Base-by-base conservation (phyloP, 2,888 invertebrate genomes). In the Papilio protenor region DNA sequence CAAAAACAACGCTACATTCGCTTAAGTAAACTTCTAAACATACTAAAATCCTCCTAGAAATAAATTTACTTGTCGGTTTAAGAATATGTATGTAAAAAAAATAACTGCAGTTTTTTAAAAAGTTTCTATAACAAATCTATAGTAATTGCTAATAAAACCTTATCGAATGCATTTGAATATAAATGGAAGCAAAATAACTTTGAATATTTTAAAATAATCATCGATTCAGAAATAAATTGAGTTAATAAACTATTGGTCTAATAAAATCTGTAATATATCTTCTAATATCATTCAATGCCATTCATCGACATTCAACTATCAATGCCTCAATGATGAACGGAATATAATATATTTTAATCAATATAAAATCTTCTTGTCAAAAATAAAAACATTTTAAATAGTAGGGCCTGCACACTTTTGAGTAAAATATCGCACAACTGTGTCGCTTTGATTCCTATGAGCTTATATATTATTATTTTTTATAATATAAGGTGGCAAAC, bases 1-100 rank as follows among this genome's bases (percentile, higher is more conserved):
- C 33, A 73, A 73, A 72, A 59, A 70, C 59, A 33, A 61, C 61
- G 64, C 64, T 40, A 40, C 45, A 10, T 66, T 45, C 45, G 45
- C n/a, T 45, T 66, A 66, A 66, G 21, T 12, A 23, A 23, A 12
- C 1, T 59, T 59, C 23, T 21, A 23, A 59, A 4, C 21, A 23
- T 12, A 12, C 0, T 59, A 2, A 59, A 59, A 59, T 59, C 1
- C 23, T 59, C 12, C 57, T 59, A 59, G 21, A 59, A 59, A 3
- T 23, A 59, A 11, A 8, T 16, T 18, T 52, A 52, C 52, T 18
- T 16, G 16, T 52, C 18, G 16, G 18, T 18, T 52, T 18, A 52
- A 16, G 16, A 49, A 49, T 5, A 40, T 40, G 40, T 40, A 52
- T 52, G 18, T 5, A 52, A 52, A 52, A 52, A 16, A 16, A 52